These are phyloP conservation scores for Ganaspis brasiliensis DNA, from an alignment of 2,888 invertebrate species.

Conservation along the genomic window DNA sequence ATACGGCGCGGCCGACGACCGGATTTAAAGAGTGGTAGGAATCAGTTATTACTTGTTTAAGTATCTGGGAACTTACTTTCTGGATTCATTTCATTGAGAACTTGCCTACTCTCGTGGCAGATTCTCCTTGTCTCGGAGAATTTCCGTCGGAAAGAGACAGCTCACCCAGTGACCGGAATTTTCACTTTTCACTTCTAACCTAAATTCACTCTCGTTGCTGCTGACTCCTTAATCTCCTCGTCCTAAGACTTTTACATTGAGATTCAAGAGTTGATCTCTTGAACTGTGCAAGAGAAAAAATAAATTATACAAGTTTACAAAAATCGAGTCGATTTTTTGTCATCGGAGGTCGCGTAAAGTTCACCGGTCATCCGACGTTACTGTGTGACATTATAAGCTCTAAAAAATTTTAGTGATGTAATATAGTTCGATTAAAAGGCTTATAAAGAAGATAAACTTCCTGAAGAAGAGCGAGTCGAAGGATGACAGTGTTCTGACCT, in stretches of 20 bases:
- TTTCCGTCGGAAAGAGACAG: conserved; percentile 25
- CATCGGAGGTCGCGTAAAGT: conserved; percentile 20
- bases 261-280: background rate
- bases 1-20: conserved; percentile 1
- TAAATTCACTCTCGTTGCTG: conserved; percentile 68
- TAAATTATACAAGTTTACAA: background rate
- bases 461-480: conserved; percentile 26
- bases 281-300: conserved; percentile 5
- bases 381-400: conserved; percentile 2
- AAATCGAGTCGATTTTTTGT: background rate
- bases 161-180: conserved; percentile 67
- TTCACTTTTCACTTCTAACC: conserved; percentile 80
- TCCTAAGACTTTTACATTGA: background rate
- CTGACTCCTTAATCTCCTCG: background rate
- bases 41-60: conserved; percentile 27
- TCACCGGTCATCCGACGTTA: conserved; percentile 4
- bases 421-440: background rate
- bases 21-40: conserved; percentile 40
- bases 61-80: conserved; percentile 28
- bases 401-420: conserved; percentile 31
- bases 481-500: conserved; percentile 36
- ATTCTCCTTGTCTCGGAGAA: conserved; percentile 17
- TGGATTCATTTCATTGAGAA: conserved; percentile 23
- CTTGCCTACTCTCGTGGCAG: background rate
- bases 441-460: conserved; percentile 25